Conservation (phyloP, 2,888 invertebrate genomes). For the Heteromurus nitidus region DNA sequence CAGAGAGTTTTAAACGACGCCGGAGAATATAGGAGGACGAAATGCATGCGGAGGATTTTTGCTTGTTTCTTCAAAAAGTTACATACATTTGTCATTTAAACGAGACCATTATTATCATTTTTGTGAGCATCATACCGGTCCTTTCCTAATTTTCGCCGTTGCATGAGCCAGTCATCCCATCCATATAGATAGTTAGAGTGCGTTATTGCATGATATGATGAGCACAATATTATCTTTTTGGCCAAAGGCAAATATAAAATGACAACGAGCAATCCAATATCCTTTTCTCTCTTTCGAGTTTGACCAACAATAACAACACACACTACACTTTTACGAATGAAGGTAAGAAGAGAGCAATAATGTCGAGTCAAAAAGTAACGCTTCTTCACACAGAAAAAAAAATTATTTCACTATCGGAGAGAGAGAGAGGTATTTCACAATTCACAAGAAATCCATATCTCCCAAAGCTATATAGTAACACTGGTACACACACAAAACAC, state of each 20-base stretch:
- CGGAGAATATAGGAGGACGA: neutral
- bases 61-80: neutral
- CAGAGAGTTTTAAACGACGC: neutral
- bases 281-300: neutral
- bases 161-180: conserved; percentile 9
- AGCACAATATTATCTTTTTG: neutral
- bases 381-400: conserved; percentile 13
- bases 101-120: conserved; percentile 55
- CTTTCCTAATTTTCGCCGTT: conserved; percentile 44
- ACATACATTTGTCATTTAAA: conserved; percentile 64
- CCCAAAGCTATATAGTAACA: conserved; percentile 17
- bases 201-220: neutral
- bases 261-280: conserved; percentile 10
- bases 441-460: too few relatives aligned
- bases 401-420: too few relatives aligned
- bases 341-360: conserved; percentile 25
- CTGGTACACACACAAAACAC: conserved; percentile 29
- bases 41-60: neutral
- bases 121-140: conserved; percentile 42
- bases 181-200: neutral
- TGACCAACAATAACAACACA: neutral
- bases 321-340: too few relatives aligned
- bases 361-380: conserved; percentile 46
- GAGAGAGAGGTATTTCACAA: too few relatives aligned
- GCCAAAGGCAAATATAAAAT: conserved; percentile 13